Percentiles rank a stretch among this genome's conserved stretches.
Conservation (phyloP, 1,140 invertebrate genomes). For the Bombus terrestris region DNA sequence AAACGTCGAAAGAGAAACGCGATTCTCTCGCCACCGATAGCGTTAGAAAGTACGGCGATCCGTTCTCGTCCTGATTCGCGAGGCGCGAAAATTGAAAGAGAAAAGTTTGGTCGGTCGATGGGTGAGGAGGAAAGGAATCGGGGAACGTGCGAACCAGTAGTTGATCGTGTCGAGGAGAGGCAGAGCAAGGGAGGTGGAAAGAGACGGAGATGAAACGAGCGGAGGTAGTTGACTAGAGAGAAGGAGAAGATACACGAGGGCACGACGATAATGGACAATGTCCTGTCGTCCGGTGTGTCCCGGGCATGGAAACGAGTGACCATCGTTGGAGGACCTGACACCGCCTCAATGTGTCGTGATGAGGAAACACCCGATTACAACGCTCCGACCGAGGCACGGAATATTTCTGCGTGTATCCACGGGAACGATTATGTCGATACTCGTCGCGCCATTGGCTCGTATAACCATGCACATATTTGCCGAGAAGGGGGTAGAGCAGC, state of each 20-base stretch:
- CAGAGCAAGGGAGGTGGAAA: background rate
- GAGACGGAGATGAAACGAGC: background rate
- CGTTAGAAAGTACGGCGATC: constrained; percentile 25
- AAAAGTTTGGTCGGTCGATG: background rate
- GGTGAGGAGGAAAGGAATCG: background rate
- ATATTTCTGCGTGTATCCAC: constrained; percentile 66
- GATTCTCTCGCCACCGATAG: constrained; percentile 13
- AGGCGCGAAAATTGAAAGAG: constrained; percentile 40
- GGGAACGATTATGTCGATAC: constrained; percentile 56
- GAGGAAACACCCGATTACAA: constrained; percentile 80
- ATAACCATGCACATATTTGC: constrained; percentile 53
- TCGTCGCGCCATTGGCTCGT: constrained; percentile 36
- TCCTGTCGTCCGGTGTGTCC: constrained; percentile 73
- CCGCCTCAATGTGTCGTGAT: constrained; percentile 75
- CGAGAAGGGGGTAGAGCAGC: constrained; percentile 1
- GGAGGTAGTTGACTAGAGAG: background rate
- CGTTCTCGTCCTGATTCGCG: constrained; percentile 36
- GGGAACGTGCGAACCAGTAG: background rate
- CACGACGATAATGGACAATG: constrained; percentile 78
- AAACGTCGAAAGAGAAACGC: constrained; percentile 40
- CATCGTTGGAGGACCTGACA: constrained; percentile 73
- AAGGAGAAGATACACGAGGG: constrained; percentile 39
- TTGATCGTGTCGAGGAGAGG: background rate
- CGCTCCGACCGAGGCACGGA: constrained; percentile 46
- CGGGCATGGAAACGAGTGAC: constrained; percentile 68